Base-by-base conservation (phyloP, 1,140 invertebrate species). In the Hypsibius dujardini region DNA sequence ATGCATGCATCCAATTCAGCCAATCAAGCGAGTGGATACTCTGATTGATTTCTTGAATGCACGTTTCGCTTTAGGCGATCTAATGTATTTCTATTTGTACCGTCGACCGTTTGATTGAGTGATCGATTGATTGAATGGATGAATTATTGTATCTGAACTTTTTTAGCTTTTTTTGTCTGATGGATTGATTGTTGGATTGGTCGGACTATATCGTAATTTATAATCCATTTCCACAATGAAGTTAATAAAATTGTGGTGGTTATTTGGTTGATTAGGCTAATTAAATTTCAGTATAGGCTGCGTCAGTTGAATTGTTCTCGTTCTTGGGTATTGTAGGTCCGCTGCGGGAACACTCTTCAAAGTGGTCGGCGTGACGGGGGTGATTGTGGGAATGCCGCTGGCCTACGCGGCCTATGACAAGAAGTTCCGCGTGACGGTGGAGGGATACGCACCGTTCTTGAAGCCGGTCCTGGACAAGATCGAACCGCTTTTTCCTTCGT, bases 241-340 rank as follows among this genome's bases (percentile, higher is more conserved):
- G 50, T n/a, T 12, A n/a, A 7, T 12, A n/a, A 56, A 56, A 56
- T n/a, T 56, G 50, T 56, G 7, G 7, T n/a, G 50, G 7, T 56
- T 56, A n/a, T n/a, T 7, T 12, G 7, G n/a, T n/a, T 12, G n/a
- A 56, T n/a, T n/a, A 7, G 50, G 7, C 50, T n/a, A 56, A 56
- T 7, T 56, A 56, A 12, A n/a, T 56, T 56, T 56, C 50, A 56
- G 7, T 56, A n/a, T 12, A 56, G 7, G 50, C n/a, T 56, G 7
- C 50, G 7, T 56, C n/a, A n/a, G 50, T 7, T 56, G 50, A 56
- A 56, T 56, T 56, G 50, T 56, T 7, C 28, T 56, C 50, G 50
- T 56, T 67, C 3, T 67, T 67, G 62, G 3, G 12, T 42, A 45
- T 67, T 67, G 12, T 67, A 67, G 62, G 45, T 67, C 62, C 3